phyloP scores from a whole-genome alignment of 2,797 vertebrate species.

The Babyrousa celebensis region DNA sequence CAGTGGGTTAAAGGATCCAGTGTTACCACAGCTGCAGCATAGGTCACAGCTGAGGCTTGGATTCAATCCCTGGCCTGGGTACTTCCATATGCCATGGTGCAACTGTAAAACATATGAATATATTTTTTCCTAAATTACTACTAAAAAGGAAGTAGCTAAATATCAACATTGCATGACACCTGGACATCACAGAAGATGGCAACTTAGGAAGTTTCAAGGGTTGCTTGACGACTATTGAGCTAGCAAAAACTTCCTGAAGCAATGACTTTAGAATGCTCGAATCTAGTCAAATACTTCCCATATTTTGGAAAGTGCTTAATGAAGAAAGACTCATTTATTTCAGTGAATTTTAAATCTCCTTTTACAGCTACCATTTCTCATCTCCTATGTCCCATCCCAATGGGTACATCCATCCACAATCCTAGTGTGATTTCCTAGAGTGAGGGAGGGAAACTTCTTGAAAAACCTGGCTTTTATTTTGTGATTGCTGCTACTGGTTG shows the following conservation, averaged over 20 bases:
- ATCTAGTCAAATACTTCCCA: background rate
- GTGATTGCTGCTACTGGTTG: background rate
- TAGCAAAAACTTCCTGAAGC: background rate
- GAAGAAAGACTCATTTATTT: background rate
- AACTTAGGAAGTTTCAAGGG: background rate
- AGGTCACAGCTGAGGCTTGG: too few relatives aligned
- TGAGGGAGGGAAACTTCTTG: background rate
- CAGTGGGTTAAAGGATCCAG: too few relatives aligned
- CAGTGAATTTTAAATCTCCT: background rate
- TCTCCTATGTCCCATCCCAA: fast-evolving
- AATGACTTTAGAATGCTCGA: background rate
- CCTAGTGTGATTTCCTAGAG: background rate
- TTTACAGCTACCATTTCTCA: background rate
- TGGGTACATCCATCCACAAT: too few relatives aligned
- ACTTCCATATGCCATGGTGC: too few relatives aligned
- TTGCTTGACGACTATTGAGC: background rate
- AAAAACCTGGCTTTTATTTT: background rate
- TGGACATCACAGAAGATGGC: background rate
- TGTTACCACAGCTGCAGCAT: too few relatives aligned
- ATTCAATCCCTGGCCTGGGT: too few relatives aligned
- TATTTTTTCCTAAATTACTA: slow-evolving; percentile 42
- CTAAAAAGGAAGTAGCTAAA: slow-evolving; percentile 40
- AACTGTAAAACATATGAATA: too few relatives aligned
- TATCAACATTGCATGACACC: background rate
- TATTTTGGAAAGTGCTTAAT: background rate